phyloP scores from a whole-genome alignment of 2,888 invertebrate genomes.

The Brachypalpus laphriformis region DNA sequence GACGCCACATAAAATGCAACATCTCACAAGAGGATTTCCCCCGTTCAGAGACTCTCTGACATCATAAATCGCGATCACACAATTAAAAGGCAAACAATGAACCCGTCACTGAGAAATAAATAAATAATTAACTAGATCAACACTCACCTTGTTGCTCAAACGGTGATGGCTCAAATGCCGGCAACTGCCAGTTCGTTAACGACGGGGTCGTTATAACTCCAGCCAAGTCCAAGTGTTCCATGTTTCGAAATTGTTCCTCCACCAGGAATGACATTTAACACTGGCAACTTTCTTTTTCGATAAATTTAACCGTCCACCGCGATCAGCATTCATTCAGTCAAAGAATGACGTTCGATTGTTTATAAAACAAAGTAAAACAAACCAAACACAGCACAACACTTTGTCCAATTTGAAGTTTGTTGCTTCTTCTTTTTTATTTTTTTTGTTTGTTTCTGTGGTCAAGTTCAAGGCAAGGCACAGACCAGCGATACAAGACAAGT shows the following conservation, averaged over 20 bases:
- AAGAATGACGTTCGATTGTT: conserved; percentile 47
- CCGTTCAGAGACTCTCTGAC: neutral
- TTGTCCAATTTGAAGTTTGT: conserved; percentile 13
- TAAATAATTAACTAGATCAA: neutral
- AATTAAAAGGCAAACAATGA: neutral
- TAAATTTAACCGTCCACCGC: conserved; percentile 21
- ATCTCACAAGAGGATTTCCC: conserved; percentile 11
- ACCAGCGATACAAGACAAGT: conserved; percentile 36
- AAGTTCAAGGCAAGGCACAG: conserved; percentile 65
- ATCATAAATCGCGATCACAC: conserved; percentile 68
- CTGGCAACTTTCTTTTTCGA: conserved; percentile 37
- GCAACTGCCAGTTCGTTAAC: conserved; percentile 79
- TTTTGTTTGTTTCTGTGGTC: conserved; percentile 35
- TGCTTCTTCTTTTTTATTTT: neutral
- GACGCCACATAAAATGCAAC: neutral
- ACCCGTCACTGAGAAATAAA: conserved; percentile 1
- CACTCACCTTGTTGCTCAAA: conserved; percentile 81
- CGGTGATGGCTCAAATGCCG: conserved; percentile 76
- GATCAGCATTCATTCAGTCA: conserved; percentile 63
- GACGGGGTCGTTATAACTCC: conserved; percentile 78
- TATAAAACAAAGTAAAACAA: neutral
- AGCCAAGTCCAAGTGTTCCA: conserved; percentile 82
- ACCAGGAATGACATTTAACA: conserved; percentile 44
- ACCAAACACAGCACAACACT: neutral
- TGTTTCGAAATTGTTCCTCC: conserved; percentile 70